Percentiles rank a stretch among this genome's conserved stretches.
These are phyloP conservation scores for Dipodomys spectabilis DNA, from an alignment of 2,113 vertebrate species.

Conservation along the genomic window DNA sequence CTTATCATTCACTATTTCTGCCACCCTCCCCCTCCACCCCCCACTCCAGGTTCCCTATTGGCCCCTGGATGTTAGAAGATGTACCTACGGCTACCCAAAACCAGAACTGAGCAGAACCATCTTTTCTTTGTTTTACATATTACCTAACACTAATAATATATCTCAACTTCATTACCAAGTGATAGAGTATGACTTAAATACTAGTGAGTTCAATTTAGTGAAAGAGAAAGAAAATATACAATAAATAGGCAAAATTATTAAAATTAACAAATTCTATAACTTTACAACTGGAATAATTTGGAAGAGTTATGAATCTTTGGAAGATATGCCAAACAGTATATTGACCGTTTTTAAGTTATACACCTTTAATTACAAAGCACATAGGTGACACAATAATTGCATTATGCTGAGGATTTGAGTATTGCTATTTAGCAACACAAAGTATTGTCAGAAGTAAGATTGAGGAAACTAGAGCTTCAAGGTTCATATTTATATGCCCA, in stretches of 20 bases:
- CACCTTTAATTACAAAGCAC: neutral
- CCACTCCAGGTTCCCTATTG: fast-evolving
- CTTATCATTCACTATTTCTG: neutral
- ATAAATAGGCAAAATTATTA: neutral
- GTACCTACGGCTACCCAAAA: neutral
- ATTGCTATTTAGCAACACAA: neutral
- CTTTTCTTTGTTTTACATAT: neutral
- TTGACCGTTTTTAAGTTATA: neutral
- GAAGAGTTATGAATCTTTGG: neutral
- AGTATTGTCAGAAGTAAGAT: neutral
- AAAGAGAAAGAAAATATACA: neutral
- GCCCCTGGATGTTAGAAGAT: neutral
- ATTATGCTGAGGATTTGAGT: neutral
- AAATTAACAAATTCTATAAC: neutral
- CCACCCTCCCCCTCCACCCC: too few species aligned
- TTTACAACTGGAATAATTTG: neutral
- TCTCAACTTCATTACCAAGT: neutral
- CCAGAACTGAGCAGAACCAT: neutral
- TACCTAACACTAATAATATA: neutral
- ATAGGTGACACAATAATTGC: neutral
- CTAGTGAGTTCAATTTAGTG: neutral
- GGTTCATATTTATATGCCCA: neutral
- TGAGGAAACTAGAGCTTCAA: too few species aligned
- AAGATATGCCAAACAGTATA: neutral
- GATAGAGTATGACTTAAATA: neutral